These are phyloP conservation scores for Musca vetustissima DNA, from an alignment of 1,140 invertebrate genomes.

Conservation along the genomic window DNA sequence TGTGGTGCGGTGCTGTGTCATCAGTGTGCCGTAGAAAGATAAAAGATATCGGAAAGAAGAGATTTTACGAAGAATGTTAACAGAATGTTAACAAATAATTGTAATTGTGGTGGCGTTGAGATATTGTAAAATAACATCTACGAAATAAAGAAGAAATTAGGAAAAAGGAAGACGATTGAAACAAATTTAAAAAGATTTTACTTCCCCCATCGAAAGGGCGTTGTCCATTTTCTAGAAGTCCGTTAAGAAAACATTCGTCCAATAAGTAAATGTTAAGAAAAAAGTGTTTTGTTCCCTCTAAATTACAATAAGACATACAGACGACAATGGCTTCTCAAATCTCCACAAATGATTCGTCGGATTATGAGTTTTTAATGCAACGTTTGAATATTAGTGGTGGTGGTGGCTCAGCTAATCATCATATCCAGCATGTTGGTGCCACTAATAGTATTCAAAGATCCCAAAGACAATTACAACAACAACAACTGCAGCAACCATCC, in stretches of 20 bases:
- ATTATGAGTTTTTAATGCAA: constrained; percentile 52
- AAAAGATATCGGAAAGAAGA: too few relatives aligned
- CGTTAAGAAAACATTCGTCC: background rate
- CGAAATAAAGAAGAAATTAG: too few relatives aligned
- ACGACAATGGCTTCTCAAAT: constrained; percentile 7
- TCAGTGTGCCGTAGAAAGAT: too few relatives aligned
- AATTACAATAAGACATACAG: too few relatives aligned
- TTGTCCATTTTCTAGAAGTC: background rate
- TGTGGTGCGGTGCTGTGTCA: too few relatives aligned
- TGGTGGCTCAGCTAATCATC: constrained; percentile 13
- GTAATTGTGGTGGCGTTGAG: too few relatives aligned
- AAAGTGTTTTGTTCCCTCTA: background rate
- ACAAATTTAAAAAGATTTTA: constrained; percentile 5
- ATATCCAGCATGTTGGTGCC: constrained; percentile 15
- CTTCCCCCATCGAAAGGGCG: constrained; percentile 7
- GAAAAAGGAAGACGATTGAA: too few relatives aligned
- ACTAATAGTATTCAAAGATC: constrained; percentile 35
- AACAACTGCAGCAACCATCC: constrained; percentile 30
- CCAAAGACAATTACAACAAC: constrained; percentile 29
- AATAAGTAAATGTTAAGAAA: background rate
- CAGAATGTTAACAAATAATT: too few relatives aligned
- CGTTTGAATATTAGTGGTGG: constrained; percentile 40
- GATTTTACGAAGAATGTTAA: too few relatives aligned
- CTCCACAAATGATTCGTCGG: constrained; percentile 33
- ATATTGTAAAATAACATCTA: too few relatives aligned